Evolutionary conservation across 1,140 invertebrate species (phyloP), one percentile per base, ranked within the genome.

Genomic region (Augochlora pura): DNA sequence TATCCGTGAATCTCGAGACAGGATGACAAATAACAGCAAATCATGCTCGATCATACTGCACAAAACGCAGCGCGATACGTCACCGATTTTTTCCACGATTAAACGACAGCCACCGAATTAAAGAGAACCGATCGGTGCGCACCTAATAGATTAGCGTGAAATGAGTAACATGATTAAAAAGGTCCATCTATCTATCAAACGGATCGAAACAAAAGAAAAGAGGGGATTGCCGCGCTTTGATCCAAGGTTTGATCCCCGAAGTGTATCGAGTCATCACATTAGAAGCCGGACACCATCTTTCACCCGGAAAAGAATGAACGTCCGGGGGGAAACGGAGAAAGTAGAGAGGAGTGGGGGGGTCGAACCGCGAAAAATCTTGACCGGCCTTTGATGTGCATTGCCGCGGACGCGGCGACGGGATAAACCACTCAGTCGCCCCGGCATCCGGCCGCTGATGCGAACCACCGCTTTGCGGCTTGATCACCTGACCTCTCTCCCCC

Each of bases 401-500:
- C 23, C 42, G 8, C 32, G 9, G 49, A 54, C 38, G 21, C 27
- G 73, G 25, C 52, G 14, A 6, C 14, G 46, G 67, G 54, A 52
- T 73, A 80, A 82, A 62, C 85, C 59, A 75, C 77, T 70, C 38
- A 64, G 73, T 66, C 73, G 70, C 76, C 73, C 79, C 83, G n/a
- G 42, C 78, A 68, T 88, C 86, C 84, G 77, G 77, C 27, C 71
- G 60, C 21, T 69, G 82, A 84, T 66, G 73, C 79, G 49, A 67
- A 74, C 68, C 84, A 77, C 70, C 81, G 65, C 69, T 85, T 87
- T 82, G 81, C 77, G 66, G 75, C 65, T 49, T 59, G 75, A 64
- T 85, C 77, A 73, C 67, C 72, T 75, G 65, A 76, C 72, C 80
- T 69, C 32, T 39, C n/a, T n/a, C n/a, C n/a, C n/a, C n/a, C n/a